Percentiles rank a stretch among this genome's conserved stretches.
Conservation (phyloP, 2,113 vertebrate genomes). For the Eleginops maclovinus region DNA sequence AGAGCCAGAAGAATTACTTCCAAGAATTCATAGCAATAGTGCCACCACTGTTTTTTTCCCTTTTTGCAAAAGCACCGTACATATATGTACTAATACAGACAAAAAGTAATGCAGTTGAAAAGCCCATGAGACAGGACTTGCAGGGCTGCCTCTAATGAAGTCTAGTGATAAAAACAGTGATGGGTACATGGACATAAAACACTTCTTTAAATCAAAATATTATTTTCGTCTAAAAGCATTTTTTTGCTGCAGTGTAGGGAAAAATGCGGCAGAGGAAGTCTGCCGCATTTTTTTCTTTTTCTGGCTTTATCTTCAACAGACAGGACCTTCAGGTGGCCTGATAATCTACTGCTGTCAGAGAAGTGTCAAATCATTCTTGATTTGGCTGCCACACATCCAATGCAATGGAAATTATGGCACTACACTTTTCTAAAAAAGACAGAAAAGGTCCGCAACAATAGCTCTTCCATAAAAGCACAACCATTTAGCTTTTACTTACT, state of each 20-base stretch:
- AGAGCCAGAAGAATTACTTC: not conserved
- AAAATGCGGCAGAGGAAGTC: too few species aligned
- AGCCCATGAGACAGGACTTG: too few species aligned
- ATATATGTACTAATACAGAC: not conserved
- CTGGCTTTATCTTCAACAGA: slow-evolving; percentile 6
- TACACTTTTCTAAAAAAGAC: not conserved
- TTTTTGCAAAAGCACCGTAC: not conserved
- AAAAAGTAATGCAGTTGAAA: too few species aligned
- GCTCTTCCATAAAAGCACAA: not conserved
- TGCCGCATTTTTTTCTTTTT: not conserved
- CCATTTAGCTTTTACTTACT: not conserved
- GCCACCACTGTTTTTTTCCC: not conserved
- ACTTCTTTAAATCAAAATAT: too few species aligned
- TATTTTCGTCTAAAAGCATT: too few species aligned
- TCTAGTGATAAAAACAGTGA: too few species aligned
- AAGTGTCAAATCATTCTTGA: slow-evolving; percentile 27
- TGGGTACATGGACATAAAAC: too few species aligned
- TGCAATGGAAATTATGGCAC: not conserved
- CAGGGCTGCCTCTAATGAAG: too few species aligned
- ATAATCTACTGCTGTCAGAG: not conserved
- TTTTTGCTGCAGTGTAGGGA: too few species aligned
- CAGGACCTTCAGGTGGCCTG: slow-evolving; percentile 20
- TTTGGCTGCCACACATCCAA: not conserved
- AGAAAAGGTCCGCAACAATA: not conserved
- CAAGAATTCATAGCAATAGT: not conserved